Base-by-base conservation (phyloP, 2,797 vertebrate genomes). In the Channallabes apus region DNA sequence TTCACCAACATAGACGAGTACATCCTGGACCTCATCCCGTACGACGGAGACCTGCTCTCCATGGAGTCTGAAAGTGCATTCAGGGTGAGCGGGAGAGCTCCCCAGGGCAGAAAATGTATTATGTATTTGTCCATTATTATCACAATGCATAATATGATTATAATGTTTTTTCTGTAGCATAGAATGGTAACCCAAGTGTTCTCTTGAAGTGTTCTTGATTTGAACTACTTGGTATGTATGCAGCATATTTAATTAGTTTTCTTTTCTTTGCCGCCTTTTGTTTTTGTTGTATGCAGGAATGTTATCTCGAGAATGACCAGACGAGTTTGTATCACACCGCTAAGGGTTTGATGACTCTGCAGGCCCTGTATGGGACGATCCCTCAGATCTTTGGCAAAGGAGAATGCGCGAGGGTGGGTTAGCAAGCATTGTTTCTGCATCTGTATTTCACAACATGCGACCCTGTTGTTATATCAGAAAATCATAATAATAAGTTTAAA, bases 341-440 rank as follows among this genome's bases (percentile, higher is more conserved):
- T 46, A 99, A 99, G 93, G 98, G 98, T 59, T 95, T 99, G 88
- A 99, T 99, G 96, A 99, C 97, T 0, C 90, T 99, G 88, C 98
- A 99, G 91, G 96, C 97, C 0, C 95, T 99, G 75, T 99, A 99
- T 0, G 98, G 98, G 82, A 99, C 98, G 6, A 98, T 99, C 88
- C 98, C 98, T 0, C 97, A 99, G 93, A 99, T 99, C 85, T 99
- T 96, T 84, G 98, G 98, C 64, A 99, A 99, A 92, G 98, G 98
- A 24, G 98, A 99, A 2, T 98, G 98, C 85, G 97, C 98, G 41
- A 92, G 98, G 95, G 98, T 99, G 88, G 94, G 94, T 90, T 0
- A 4, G 20, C 15, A 3, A 24, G 20, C 76, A 17, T 12, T 2
- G 17, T 69, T 22, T 38, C 18, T 11, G 35, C 27, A n/a, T 3